Conservation (phyloP, 2,797 vertebrate species). For the Alectoris magna region DNA sequence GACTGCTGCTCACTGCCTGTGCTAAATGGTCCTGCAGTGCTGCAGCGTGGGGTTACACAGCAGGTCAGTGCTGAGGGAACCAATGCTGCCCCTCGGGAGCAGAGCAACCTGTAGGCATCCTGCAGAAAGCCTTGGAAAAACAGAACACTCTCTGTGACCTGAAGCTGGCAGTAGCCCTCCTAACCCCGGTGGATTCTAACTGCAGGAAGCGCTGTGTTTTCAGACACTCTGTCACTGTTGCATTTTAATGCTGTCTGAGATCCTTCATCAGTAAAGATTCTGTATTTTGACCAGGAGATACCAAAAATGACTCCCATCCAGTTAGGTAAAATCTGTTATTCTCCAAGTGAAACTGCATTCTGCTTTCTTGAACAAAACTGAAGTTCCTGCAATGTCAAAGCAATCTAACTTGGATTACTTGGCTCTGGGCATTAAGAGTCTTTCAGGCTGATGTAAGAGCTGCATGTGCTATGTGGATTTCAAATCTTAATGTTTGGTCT, state of each 20-base stretch:
- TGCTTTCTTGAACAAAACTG: not conserved
- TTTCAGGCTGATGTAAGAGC: slow-evolving; percentile 33
- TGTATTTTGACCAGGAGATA: not conserved
- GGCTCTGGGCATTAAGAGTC: slow-evolving; percentile 1
- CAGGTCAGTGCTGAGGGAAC: not conserved
- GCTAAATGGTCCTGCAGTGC: not conserved
- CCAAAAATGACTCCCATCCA: not conserved
- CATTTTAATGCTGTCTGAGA: not conserved
- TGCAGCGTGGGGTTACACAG: not conserved
- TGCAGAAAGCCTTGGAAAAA: not conserved
- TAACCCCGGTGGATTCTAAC: not conserved
- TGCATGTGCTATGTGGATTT: slow-evolving; percentile 13
- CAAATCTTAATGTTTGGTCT: slow-evolving; percentile 56
- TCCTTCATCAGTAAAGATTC: not conserved
- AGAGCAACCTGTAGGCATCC: not conserved
- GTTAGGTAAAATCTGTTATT: not conserved
- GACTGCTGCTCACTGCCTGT: not conserved
- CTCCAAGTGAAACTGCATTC: not conserved
- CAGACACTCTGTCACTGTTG: not conserved
- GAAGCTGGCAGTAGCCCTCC: fast-evolving
- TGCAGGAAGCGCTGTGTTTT: not conserved
- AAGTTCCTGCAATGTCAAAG: not conserved
- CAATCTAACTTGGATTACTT: not conserved
- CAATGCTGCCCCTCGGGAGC: not conserved
- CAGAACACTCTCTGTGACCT: not conserved